Evolutionary conservation across 2,113 vertebrate species (phyloP).

Genomic region (Brachyhypopomus occidentalis): DNA sequence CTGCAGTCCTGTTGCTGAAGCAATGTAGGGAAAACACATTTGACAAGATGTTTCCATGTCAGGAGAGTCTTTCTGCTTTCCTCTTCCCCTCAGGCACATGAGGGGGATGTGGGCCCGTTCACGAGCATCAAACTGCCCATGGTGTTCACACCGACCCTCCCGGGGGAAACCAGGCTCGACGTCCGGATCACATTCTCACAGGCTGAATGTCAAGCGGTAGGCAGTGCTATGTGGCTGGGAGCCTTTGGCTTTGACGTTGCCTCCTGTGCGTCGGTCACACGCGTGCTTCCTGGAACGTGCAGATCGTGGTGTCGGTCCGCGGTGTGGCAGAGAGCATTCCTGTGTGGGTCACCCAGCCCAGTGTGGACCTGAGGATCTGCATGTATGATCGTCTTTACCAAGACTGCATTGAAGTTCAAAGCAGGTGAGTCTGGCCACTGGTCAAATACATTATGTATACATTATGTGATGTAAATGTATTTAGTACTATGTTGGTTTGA

Average conservation of each 20-base stretch:
- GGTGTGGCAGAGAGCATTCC: conserved; percentile 77
- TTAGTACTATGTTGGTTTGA: conserved; percentile 6
- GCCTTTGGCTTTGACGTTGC: not conserved
- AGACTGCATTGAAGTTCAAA: conserved; percentile 76
- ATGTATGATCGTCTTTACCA: conserved; percentile 85
- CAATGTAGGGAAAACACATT: too few relatives aligned
- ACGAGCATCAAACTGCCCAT: conserved; percentile 80
- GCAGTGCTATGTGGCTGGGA: conserved; percentile 45
- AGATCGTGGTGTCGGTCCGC: conserved; percentile 65
- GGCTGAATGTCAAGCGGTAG: conserved; percentile 77
- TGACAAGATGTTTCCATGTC: not conserved
- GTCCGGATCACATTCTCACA: conserved; percentile 83
- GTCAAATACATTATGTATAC: too few relatives aligned
- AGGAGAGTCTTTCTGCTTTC: not conserved
- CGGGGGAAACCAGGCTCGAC: conserved; percentile 71
- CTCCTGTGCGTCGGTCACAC: not conserved
- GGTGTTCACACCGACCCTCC: conserved; percentile 80
- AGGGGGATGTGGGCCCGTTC: conserved; percentile 82
- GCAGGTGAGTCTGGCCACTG: conserved; percentile 72
- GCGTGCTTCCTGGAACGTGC: not conserved
- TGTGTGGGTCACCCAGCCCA: conserved; percentile 79
- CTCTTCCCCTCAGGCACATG: conserved; percentile 67
- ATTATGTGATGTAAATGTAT: not conserved
- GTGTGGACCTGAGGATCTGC: conserved; percentile 88
- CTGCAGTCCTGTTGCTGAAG: too few relatives aligned